Evolutionary conservation across 1,140 invertebrate species (phyloP), one percentile per base, ranked within the genome.

Genomic region (Panagrolaimus sp.): DNA sequence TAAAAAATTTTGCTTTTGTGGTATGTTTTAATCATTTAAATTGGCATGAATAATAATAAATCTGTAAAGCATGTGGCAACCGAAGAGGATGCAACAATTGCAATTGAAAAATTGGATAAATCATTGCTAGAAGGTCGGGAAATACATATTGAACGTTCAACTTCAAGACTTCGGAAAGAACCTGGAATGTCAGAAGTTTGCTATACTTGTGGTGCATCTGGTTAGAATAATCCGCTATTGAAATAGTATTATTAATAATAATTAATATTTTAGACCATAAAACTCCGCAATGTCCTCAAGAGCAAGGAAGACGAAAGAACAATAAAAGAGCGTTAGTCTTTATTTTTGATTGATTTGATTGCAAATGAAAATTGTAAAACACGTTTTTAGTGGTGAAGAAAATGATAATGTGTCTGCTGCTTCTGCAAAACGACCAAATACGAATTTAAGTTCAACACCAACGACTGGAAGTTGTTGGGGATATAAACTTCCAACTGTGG

Each of bases 241-340:
- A n/a, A n/a, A n/a, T n/a, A n/a, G n/a, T n/a, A n/a, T n/a, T n/a
- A n/a, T n/a, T n/a, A n/a, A n/a, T n/a, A n/a, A n/a, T n/a, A n/a
- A n/a, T n/a, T n/a, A n/a, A n/a, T n/a, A n/a, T n/a, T n/a, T n/a
- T 43, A 32, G 80, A 83, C 9, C 79, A 81, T 43, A 83, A 82
- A 67, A 83, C 81, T 1, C 74, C 78, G 0, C 63, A 77, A 28
- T 81, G 81, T 65, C 81, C 78, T 14, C 66, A 76, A 55, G 78
- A 82, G 67, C 46, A 73, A 55, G 45, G 46, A 1, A 74, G 69
- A 47, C 58, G 62, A 17, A 75, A 72, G 52, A 70, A 38, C 7
- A 38, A 4, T 38, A 38, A 70, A 64, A 14, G 63, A 9, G 21
- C 38, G 73, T 74, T 26, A 58, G 52, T 58, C 14, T 58, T 4